phyloP scores from a whole-genome alignment of 2,113 vertebrate species.

The Phalacrocorax pelagicus region DNA sequence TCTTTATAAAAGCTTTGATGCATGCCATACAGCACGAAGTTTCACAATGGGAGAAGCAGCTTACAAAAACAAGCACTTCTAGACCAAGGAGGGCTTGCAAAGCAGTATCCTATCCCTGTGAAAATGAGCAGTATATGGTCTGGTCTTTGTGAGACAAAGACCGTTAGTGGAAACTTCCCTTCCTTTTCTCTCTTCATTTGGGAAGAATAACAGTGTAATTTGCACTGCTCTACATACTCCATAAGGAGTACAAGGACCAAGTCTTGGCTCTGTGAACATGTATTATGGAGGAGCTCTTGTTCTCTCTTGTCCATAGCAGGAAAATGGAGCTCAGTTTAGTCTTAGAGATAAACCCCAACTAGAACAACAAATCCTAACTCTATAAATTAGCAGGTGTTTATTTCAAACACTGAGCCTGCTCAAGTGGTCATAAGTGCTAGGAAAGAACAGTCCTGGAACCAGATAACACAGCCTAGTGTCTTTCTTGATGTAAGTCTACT shows the following conservation, averaged over 20 bases:
- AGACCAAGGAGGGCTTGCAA: background rate
- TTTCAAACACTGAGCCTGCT: background rate
- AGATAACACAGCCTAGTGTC: background rate
- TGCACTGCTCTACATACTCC: background rate
- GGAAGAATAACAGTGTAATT: background rate
- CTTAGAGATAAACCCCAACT: background rate
- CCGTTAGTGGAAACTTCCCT: background rate
- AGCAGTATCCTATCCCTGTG: background rate
- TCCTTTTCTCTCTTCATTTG: background rate
- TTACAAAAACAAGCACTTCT: background rate
- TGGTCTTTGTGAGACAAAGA: background rate
- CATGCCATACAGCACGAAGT: fast-evolving
- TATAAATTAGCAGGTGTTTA: background rate
- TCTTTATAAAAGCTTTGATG: background rate
- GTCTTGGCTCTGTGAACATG: background rate
- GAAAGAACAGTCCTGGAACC: background rate
- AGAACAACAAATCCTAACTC: background rate
- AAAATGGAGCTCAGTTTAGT: background rate
- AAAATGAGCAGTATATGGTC: background rate
- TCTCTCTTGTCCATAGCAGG: background rate
- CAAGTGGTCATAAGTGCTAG: background rate
- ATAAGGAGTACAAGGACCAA: background rate
- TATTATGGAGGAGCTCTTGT: background rate
- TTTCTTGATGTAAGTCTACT: background rate
- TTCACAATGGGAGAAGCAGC: background rate